A percentile compares a stretch with the other conserved stretches of the same genome.
Evolutionary conservation across 2,888 invertebrate genomes (phyloP).

Genomic region (Pyrocoelia pectoralis): DNA sequence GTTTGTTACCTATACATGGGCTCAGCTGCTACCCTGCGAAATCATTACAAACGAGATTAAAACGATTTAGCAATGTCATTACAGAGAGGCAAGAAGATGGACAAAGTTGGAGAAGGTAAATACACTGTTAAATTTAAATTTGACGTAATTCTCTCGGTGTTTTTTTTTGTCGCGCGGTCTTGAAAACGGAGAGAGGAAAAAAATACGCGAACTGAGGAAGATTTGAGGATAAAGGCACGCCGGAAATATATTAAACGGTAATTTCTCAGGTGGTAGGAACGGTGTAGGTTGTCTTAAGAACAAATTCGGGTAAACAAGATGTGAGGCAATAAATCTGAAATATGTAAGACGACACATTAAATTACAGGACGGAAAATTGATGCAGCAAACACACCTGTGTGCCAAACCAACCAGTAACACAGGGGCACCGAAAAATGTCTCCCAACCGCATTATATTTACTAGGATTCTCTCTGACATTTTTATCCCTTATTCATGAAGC

Average conservation of each 20-base stretch:
- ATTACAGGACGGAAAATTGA: constrained; percentile 50
- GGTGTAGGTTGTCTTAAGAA: constrained; percentile 35
- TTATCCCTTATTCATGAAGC: constrained; percentile 36
- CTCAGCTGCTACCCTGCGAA: constrained; percentile 37
- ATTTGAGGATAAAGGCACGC: constrained; percentile 7
- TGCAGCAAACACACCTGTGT: constrained; percentile 45
- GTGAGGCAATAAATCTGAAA: constrained; percentile 49
- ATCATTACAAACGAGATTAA: constrained; percentile 38
- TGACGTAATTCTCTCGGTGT: too few relatives aligned
- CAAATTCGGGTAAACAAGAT: constrained; percentile 34
- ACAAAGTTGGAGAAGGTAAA: background rate
- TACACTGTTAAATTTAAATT: constrained; percentile 6
- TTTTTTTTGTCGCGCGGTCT: too few relatives aligned
- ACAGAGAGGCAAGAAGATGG: constrained; percentile 33
- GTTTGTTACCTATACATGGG: constrained; percentile 37
- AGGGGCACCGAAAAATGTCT: constrained; percentile 31
- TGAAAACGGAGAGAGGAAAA: too few relatives aligned
- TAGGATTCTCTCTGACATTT: constrained; percentile 27
- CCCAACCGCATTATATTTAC: constrained; percentile 28
- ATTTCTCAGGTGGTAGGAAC: constrained; percentile 32
- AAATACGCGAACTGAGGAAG: too few relatives aligned
- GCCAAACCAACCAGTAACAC: too few relatives aligned
- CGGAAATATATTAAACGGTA: constrained; percentile 26
- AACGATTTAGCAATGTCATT: constrained; percentile 39
- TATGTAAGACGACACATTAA: constrained; percentile 53